These are phyloP conservation scores for Hydra vulgaris DNA, from an alignment of 30 jellyfish, hydroid and myxozoan species.

Conservation along the genomic window DNA sequence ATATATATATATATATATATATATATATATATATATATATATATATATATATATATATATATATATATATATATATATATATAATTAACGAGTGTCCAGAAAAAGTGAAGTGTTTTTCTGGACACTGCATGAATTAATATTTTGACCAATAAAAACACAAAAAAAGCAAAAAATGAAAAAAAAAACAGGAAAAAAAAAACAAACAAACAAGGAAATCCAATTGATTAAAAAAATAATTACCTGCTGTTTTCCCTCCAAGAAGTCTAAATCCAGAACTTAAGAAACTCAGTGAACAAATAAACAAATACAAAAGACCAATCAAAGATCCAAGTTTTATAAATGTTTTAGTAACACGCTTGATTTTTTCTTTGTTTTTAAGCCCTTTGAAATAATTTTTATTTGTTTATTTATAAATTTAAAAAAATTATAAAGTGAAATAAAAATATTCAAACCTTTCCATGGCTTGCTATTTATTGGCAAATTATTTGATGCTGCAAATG, in stretches of 20 bases:
- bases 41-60: too few relatives aligned
- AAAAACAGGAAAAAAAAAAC: too few relatives aligned
- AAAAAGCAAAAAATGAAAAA: too few relatives aligned
- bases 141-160: too few relatives aligned
- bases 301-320: constrained; percentile 50
- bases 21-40: too few relatives aligned
- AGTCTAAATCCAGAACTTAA: constrained; percentile 87
- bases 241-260: constrained; percentile 92
- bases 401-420: too few relatives aligned
- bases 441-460: neutral
- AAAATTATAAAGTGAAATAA: neutral
- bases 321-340: constrained; percentile 32
- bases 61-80: too few relatives aligned
- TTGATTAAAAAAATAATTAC: neutral
- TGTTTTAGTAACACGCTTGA: constrained; percentile 48
- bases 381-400: constrained; percentile 19
- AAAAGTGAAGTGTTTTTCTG: too few relatives aligned
- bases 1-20: too few relatives aligned
- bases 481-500: neutral
- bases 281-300: constrained; percentile 78
- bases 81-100: too few relatives aligned
- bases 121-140: too few relatives aligned
- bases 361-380: constrained; percentile 44
- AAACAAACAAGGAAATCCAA: too few relatives aligned
- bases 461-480: neutral